Evolutionary conservation across 2,797 vertebrate species (phyloP), one percentile per base, ranked within the genome.

Genomic region (Bradypus variegatus): DNA sequence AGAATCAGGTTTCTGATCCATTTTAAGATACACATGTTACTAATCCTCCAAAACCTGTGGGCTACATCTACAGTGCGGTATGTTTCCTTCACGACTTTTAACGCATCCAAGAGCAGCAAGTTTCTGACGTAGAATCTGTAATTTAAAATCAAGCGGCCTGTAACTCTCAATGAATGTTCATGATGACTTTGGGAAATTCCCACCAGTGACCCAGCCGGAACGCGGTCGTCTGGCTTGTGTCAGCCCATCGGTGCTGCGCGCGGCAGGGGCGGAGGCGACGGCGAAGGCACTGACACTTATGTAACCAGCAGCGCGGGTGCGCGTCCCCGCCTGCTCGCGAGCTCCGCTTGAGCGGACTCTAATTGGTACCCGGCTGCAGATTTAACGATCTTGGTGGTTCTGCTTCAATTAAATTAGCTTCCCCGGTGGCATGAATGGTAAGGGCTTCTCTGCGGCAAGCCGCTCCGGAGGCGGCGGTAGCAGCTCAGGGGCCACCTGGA

Each of bases 161-260:
- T 86, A 96, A 90, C 95, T 94, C 90, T 89, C 96, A 95, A 76
- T 92, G 95, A 93, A 86, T 81, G 80, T 91, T 94, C 94, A 84
- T 88, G 73, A 91, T 95, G 96, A 96, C 96, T 96, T 96, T 96
- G 95, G 96, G 94, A 92, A 96, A 96, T 94, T 94, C 65, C 81
- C 27, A 90, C 72, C 8, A 50, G 50, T 11, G 50, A 50, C 50
- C 11, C 50, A 11, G 50, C 94, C 41, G 60, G 86, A 87, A 79
- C 93, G 67, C 94, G 77, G 96, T 92, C 70, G 89, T 95, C 90
- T 94, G 82, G 83, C n/a, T 33, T 25, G 73, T 91, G 92, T 80
- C 92, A 65, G 58, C 82, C 78, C 95, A 92, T 94, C 91, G 79
- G 94, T 94, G 93, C 94, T 92, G 87, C 86, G 86, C 91, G 88